Base-by-base conservation (phyloP, 1,140 invertebrate genomes). In the Micrasema longulum region DNA sequence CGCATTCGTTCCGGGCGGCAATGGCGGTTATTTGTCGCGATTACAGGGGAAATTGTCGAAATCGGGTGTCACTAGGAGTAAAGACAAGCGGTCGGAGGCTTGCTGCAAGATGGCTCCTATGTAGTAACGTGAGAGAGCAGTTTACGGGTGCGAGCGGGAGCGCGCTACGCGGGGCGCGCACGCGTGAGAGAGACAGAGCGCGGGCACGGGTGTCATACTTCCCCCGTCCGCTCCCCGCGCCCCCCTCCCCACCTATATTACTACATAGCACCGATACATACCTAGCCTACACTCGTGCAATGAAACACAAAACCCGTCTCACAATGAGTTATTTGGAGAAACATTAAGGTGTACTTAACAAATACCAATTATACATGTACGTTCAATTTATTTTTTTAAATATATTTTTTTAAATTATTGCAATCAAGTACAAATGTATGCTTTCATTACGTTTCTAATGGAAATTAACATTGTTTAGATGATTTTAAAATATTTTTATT, bases 1-100 rank as follows among this genome's bases (percentile, higher is more conserved):
- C 22, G 9, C 20, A 23, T 20, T 7, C 52, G 52, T 20, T 41
- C n/a, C n/a, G n/a, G n/a, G n/a, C n/a, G n/a, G n/a, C n/a, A 69
- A 69, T 69, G 66, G 66, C 66, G n/a, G 66, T 69, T 69, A 69
- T 69, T 57, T 57, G 66, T 69, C 66, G 66, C 66, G 66, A 69
- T 69, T 69, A 69, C 35, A 43, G 38, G 36, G 36, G 52, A 69
- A 67, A 69, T 69, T 57, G 66, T 69, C 66, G 50, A 55, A 57
- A 57, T 69, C 52, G 66, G 66, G 66, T 69, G 66, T 69, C 66
- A 69, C 66, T 65, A 53, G 36, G 66, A 57, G 66, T 41, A 69
- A 69, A 69, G 66, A 69, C 66, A 69, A 69, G 66, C 66, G 66
- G 52, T 57, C 66, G 66, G 66, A 69, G 66, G 66, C 66, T 67